Evolutionary conservation across 2,113 vertebrate genomes (phyloP), one percentile per base, ranked within the genome.

Genomic region (Piliocolobus tephrosceles): DNA sequence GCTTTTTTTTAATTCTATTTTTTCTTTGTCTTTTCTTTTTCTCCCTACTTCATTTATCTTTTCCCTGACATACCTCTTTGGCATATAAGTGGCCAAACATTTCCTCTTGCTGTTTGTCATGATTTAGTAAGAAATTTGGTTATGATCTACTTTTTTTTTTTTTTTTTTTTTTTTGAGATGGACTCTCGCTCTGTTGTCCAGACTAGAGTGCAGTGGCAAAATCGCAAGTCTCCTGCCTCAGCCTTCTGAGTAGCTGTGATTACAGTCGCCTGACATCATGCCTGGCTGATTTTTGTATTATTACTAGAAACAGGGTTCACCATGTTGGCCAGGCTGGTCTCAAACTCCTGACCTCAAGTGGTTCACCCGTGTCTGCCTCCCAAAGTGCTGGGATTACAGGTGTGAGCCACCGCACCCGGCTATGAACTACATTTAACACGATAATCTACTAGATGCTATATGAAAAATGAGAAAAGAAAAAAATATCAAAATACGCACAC

Each of bases 331-430:
- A 18, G 52, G 52, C 52, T 55, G 52, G 52, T 18, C 52, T 55
- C 52, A 18, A 55, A 55, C 52, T 55, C 52, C 52, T 55, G 5
- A 55, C 52, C 52, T 55, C 52, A 18, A 55, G 52, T 55, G 52
- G 5, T 55, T 5, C 52, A 18, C 17, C 52, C 0, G 52, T 18
- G 0, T 55, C 52, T 55, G 52, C 52, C 52, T 55, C 17, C 17
- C 17, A 55, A 55, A 55, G 17, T 55, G 5, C 52, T 55, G 52
- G 52, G 17, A 55, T 55, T 55, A 18, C 52, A 55, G 17, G 52
- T 6, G 52, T 55, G 52, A 55, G 52, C 52, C 1, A 55, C 52
- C 6, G 1, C 6, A 20, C 17, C 52, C 0, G 17, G 52, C 52
- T 55, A 61, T 78, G 40, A 92, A 52, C 2, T 82, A 32, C 6